Evolutionary conservation across 2,113 vertebrate species (phyloP).

Genomic region (Albula glossodonta): DNA sequence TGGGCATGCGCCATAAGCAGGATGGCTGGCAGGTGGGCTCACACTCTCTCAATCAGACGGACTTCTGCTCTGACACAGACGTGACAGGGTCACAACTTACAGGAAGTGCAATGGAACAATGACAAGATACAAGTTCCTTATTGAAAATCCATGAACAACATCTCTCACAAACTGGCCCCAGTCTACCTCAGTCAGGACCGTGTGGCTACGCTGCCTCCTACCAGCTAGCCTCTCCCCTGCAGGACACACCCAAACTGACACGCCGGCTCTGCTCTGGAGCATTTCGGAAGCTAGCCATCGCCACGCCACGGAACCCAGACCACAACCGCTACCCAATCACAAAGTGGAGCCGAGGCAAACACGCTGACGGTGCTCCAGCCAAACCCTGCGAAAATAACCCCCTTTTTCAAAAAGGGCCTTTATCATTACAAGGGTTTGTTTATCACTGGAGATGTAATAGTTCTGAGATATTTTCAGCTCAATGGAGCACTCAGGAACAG

Average conservation of each 20-base stretch:
- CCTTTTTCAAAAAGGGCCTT: background rate
- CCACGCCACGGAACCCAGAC: background rate
- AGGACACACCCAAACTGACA: conserved; percentile 57
- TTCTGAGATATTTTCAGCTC: background rate
- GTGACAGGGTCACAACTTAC: background rate
- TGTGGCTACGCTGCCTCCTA: background rate
- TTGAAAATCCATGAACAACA: conserved; percentile 19
- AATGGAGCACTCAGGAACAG: background rate
- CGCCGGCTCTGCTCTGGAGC: conserved; percentile 28
- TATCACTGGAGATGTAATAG: background rate
- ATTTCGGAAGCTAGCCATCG: conserved; percentile 23
- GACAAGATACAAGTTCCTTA: background rate
- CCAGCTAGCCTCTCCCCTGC: conserved; percentile 34
- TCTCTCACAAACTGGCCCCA: background rate
- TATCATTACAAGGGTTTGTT: background rate
- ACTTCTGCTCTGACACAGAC: background rate
- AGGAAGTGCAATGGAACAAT: background rate
- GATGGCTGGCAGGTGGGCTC: background rate
- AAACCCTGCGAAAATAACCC: background rate
- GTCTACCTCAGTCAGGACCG: background rate
- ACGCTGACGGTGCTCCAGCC: background rate
- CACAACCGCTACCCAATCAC: conserved; percentile 24
- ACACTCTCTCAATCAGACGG: background rate
- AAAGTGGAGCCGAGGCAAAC: conserved; percentile 35
- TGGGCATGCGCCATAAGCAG: conserved; percentile 12